phyloP scores from a whole-genome alignment of 2,888 invertebrate genomes.

The Dinocampus coccinellae region DNA sequence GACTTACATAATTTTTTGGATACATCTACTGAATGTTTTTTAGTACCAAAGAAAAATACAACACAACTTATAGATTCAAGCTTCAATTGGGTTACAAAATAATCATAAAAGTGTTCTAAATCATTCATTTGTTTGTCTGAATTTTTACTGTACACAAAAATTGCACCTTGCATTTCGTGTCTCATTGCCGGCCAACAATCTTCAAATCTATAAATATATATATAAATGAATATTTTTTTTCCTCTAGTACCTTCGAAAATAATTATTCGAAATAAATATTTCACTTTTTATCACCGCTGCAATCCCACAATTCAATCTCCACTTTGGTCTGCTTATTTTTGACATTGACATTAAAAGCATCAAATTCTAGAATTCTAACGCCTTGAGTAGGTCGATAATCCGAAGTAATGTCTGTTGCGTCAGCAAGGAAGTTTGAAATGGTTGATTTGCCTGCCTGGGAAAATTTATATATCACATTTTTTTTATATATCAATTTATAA shows the following conservation, averaged over 20 bases:
- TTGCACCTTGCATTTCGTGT: constrained; percentile 77
- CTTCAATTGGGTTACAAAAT: constrained; percentile 78
- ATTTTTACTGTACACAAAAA: constrained; percentile 77
- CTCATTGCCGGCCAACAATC: constrained; percentile 84
- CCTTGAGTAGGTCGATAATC: constrained; percentile 80
- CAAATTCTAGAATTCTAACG: constrained; percentile 83
- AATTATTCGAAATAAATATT: neutral
- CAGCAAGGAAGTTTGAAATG: constrained; percentile 80
- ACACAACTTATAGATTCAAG: constrained; percentile 77
- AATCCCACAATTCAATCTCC: constrained; percentile 86
- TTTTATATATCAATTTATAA: neutral
- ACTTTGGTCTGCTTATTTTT: constrained; percentile 74
- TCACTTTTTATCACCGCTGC: constrained; percentile 82
- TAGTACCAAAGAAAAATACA: constrained; percentile 73
- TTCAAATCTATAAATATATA: constrained; percentile 73
- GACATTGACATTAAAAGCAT: constrained; percentile 74
- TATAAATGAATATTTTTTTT: neutral
- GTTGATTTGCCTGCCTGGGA: constrained; percentile 79
- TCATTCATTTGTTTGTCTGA: constrained; percentile 72
- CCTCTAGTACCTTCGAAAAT: no score
- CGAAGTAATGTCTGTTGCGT: constrained; percentile 76
- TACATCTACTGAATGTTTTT: constrained; percentile 70
- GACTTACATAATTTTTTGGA: constrained; percentile 72
- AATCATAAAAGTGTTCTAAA: constrained; percentile 76
- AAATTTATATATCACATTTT: neutral